These are phyloP conservation scores for Daboia siamensis DNA, from an alignment of 2,113 vertebrate genomes.

Conservation along the genomic window DNA sequence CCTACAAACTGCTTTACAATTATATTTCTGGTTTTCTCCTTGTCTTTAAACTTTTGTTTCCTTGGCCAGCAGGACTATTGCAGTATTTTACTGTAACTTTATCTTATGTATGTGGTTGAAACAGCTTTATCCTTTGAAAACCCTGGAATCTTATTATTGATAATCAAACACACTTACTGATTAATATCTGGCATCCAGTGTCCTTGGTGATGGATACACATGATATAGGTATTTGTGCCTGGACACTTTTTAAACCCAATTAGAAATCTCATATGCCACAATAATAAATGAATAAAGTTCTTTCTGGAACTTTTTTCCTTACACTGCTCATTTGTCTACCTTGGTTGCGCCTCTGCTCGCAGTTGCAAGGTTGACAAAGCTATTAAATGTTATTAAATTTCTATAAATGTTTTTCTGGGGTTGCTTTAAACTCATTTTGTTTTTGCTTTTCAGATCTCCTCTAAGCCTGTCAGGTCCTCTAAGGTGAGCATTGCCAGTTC, in stretches of 20 bases:
- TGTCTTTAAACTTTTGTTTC: background rate
- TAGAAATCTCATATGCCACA: background rate
- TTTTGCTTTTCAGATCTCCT: conserved; percentile 28
- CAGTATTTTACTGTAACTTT: background rate
- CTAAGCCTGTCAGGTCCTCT: conserved; percentile 28
- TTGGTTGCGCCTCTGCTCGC: background rate
- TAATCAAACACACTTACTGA: background rate
- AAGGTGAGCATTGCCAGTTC: conserved; percentile 10
- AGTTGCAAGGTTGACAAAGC: background rate
- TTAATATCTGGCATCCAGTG: background rate
- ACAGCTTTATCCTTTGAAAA: background rate
- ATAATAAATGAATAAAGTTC: background rate
- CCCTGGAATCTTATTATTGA: no score
- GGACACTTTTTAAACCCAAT: background rate
- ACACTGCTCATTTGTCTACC: background rate
- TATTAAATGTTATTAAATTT: background rate
- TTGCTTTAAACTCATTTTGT: background rate
- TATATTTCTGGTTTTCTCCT: background rate
- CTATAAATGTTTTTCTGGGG: background rate
- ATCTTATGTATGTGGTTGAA: background rate
- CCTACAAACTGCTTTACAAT: background rate
- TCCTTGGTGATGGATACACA: background rate
- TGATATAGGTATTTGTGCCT: background rate
- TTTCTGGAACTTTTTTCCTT: background rate
- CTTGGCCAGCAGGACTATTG: background rate